Evolutionary conservation across 2,888 invertebrate genomes (phyloP).

Genomic region (Elegia similella): DNA sequence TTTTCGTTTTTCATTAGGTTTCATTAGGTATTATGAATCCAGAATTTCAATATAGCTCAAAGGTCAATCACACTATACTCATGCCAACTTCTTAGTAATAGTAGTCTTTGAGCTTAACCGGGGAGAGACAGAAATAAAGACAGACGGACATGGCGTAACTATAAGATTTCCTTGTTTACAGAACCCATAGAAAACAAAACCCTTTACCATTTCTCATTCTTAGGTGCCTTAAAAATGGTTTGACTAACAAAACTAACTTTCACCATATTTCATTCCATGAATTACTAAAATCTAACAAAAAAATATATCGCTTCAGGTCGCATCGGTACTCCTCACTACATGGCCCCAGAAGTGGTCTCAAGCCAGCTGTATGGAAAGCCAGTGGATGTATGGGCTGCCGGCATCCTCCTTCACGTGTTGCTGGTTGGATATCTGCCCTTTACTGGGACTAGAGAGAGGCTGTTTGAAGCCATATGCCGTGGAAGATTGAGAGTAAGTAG

Average conservation of each 20-base stretch:
- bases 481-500: constrained; percentile 88
- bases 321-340: constrained; percentile 97
- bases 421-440: constrained; percentile 97
- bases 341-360: constrained; percentile 98
- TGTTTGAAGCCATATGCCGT: constrained; percentile 95
- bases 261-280: background rate
- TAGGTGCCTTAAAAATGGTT: too few relatives aligned
- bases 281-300: background rate
- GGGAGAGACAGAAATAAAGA: too few relatives aligned
- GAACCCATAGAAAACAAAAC: too few relatives aligned
- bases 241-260: background rate
- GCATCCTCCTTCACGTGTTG: constrained; percentile 95
- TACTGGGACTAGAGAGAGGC: constrained; percentile 94
- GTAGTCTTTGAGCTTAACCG: too few relatives aligned
- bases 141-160: too few relatives aligned
- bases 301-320: constrained; percentile 83
- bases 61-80: too few relatives aligned
- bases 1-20: too few relatives aligned
- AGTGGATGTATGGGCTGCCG: constrained; percentile 99
- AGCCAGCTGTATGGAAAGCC: constrained; percentile 95
- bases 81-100: too few relatives aligned
- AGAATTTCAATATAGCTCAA: too few relatives aligned
- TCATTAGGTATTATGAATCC: too few relatives aligned
- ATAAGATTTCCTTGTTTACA: too few relatives aligned
- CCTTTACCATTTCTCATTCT: background rate